Conservation (phyloP, 1,140 invertebrate genomes). For the Danaus plexippus region DNA sequence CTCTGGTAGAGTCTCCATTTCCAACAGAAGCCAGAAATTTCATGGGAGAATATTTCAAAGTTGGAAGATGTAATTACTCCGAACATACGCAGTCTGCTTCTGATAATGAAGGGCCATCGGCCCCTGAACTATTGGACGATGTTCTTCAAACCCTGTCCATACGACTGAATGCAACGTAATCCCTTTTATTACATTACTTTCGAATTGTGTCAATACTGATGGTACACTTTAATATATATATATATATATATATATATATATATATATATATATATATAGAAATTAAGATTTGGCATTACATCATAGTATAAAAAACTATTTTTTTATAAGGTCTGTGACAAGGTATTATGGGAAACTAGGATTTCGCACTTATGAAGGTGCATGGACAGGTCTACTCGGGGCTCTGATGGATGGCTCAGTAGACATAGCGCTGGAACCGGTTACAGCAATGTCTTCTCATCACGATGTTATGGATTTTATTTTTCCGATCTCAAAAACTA, state of each 20-base stretch:
- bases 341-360: slow-evolving; percentile 72
- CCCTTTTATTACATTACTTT: slow-evolving; percentile 7
- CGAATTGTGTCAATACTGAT: slow-evolving; percentile 2
- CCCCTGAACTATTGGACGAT: slow-evolving; percentile 45
- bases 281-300: not conserved
- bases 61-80: slow-evolving; percentile 56
- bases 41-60: slow-evolving; percentile 47
- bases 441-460: slow-evolving; percentile 69
- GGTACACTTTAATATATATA: not conserved
- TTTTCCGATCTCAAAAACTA: slow-evolving; percentile 74
- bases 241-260: no score
- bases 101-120: slow-evolving; percentile 43
- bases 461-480: slow-evolving; percentile 73
- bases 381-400: slow-evolving; percentile 75
- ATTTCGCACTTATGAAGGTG: slow-evolving; percentile 70
- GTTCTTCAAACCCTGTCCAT: slow-evolving; percentile 51
- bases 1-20: slow-evolving; percentile 39
- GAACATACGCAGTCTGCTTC: slow-evolving; percentile 24
- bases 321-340: slow-evolving; percentile 54
- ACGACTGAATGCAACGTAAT: slow-evolving; percentile 61
- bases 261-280: no score
- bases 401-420: slow-evolving; percentile 71
- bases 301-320: not conserved
- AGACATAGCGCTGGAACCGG: slow-evolving; percentile 74
- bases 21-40: slow-evolving; percentile 63